These are phyloP conservation scores for Gadopsis marmoratus DNA, from an alignment of 2,797 vertebrate species.

Conservation along the genomic window DNA sequence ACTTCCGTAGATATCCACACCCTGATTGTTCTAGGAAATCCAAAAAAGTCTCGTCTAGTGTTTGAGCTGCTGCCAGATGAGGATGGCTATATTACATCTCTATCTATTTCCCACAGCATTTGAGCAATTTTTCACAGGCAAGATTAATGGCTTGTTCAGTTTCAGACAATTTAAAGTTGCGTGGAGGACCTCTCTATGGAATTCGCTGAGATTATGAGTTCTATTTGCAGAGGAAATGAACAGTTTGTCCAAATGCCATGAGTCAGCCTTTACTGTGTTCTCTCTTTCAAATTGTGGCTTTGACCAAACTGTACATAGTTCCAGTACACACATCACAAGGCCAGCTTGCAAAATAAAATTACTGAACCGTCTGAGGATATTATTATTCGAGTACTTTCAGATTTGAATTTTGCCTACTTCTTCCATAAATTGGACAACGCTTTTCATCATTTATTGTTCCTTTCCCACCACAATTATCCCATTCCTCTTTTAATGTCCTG, in stretches of 20 bases:
- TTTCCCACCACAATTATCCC: not conserved
- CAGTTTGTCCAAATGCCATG: constrained; percentile 48
- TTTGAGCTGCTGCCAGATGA: constrained; percentile 70
- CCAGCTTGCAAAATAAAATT: constrained; percentile 22
- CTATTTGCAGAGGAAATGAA: constrained; percentile 69
- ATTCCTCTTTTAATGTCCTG: constrained; percentile 12
- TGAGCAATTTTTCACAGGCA: constrained; percentile 69
- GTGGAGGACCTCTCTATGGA: constrained; percentile 55
- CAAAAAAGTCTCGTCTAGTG: constrained; percentile 71
- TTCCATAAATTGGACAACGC: constrained; percentile 1
- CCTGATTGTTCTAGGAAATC: constrained; percentile 76
- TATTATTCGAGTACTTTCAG: constrained; percentile 16
- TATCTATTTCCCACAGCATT: constrained; percentile 76
- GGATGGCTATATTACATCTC: constrained; percentile 69
- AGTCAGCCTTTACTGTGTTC: constrained; percentile 52
- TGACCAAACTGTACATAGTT: constrained; percentile 35
- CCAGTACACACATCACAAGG: constrained; percentile 22
- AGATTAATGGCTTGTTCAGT: constrained; percentile 71
- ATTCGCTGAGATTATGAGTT: constrained; percentile 64
- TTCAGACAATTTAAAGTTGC: constrained; percentile 69
- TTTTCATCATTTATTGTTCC: constrained; percentile 12
- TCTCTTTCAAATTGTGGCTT: constrained; percentile 31
- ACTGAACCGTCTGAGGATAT: constrained; percentile 16
- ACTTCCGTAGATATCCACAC: constrained; percentile 67
- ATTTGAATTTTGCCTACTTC: constrained; percentile 2